Conservation (phyloP, 2,797 vertebrate species). For the Pogoniulus pusillus region DNA sequence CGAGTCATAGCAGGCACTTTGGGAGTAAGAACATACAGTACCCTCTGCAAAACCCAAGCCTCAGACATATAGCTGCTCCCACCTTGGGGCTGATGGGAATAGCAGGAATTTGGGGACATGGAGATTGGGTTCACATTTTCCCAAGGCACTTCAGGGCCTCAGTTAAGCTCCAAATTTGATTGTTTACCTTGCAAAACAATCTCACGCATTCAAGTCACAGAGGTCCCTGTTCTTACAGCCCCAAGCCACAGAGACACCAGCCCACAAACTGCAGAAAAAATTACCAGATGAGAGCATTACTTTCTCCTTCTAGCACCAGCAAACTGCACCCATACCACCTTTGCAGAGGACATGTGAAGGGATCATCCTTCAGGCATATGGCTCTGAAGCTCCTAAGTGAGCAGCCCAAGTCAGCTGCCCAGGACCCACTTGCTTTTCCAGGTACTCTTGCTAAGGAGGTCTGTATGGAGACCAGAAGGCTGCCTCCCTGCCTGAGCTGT, state of each 20-base stretch:
- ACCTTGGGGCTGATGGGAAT: too few relatives aligned
- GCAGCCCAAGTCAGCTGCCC: background rate
- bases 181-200: background rate
- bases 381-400: background rate
- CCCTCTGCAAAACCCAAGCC: background rate
- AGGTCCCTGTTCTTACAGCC: background rate
- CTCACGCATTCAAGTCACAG: background rate
- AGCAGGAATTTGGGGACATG: background rate
- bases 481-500: background rate
- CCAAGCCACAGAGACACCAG: background rate
- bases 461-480: background rate
- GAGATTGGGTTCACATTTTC: background rate
- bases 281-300: background rate
- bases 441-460: background rate
- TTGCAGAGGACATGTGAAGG: rapidly evolving
- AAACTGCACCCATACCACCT: background rate
- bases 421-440: background rate
- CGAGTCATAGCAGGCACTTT: background rate
- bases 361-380: background rate
- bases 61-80: background rate
- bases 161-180: background rate
- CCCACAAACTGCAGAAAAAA: background rate
- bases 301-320: background rate
- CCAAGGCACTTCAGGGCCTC: background rate
- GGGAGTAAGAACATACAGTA: background rate